Conservation (phyloP, 2,113 vertebrate genomes). For the Silurus glanis region DNA sequence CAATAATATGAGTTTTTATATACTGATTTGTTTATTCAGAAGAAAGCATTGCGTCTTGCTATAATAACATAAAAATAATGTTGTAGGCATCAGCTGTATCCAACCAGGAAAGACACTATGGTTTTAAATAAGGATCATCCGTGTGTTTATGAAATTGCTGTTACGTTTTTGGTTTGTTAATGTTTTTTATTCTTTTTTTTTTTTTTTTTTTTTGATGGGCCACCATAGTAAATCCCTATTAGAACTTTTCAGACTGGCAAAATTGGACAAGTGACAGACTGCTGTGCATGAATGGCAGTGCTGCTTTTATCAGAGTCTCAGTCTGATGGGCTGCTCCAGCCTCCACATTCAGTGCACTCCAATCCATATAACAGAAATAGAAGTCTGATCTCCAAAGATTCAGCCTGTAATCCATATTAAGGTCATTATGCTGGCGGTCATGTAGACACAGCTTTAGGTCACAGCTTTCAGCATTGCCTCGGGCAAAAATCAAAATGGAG, state of each 20-base stretch:
- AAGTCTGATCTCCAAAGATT: background rate
- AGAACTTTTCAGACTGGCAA: constrained; percentile 13
- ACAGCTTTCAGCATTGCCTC: background rate
- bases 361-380: background rate
- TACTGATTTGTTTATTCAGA: background rate
- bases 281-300: constrained; percentile 4
- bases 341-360: background rate
- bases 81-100: background rate
- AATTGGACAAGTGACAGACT: constrained; percentile 16
- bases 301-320: constrained; percentile 29
- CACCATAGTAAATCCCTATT: constrained; percentile 7
- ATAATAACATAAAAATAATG: background rate
- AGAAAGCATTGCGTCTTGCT: background rate
- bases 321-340: background rate
- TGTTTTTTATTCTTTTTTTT: background rate
- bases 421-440: background rate
- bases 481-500: background rate
- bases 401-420: background rate
- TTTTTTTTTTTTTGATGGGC: background rate
- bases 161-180: background rate
- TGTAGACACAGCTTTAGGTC: constrained; percentile 3
- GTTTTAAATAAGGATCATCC: background rate
- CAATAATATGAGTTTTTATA: background rate
- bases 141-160: background rate
- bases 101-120: background rate